phyloP scores from a whole-genome alignment of 2,888 invertebrate species.

The Cephonodes hylas region DNA sequence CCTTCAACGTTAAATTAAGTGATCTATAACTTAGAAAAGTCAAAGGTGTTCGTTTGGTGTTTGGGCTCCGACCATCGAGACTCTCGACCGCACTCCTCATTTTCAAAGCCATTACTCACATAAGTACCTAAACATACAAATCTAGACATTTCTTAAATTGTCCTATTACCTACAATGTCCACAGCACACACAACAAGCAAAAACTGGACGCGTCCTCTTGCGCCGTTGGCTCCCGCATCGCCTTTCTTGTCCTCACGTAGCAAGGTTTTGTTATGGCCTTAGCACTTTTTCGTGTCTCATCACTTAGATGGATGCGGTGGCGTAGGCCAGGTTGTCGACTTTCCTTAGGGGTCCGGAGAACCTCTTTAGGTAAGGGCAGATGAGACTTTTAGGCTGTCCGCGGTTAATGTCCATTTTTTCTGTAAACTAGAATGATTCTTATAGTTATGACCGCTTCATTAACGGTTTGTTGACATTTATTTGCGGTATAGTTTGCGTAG shows the following conservation, averaged over 20 bases:
- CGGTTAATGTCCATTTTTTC: neutral
- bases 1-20: no score
- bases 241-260: constrained; percentile 26
- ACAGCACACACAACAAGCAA: constrained; percentile 31
- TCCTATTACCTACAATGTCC: neutral
- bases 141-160: neutral
- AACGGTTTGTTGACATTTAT: no score
- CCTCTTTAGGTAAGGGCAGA: neutral
- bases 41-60: no score
- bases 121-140: neutral
- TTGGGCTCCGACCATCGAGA: no score
- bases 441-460: no score
- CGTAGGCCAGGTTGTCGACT: constrained; percentile 2
- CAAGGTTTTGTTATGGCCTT: constrained; percentile 12
- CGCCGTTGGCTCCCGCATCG: constrained; percentile 26
- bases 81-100: no score
- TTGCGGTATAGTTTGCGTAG: no score
- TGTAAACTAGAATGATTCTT: neutral
- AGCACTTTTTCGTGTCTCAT: constrained; percentile 17
- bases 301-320: constrained; percentile 12
- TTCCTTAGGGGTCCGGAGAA: neutral
- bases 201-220: constrained; percentile 53
- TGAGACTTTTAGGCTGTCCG: neutral
- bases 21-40: no score
- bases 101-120: neutral